phyloP scores from a whole-genome alignment of 1,140 invertebrate genomes.

The Pararge aegeria region DNA sequence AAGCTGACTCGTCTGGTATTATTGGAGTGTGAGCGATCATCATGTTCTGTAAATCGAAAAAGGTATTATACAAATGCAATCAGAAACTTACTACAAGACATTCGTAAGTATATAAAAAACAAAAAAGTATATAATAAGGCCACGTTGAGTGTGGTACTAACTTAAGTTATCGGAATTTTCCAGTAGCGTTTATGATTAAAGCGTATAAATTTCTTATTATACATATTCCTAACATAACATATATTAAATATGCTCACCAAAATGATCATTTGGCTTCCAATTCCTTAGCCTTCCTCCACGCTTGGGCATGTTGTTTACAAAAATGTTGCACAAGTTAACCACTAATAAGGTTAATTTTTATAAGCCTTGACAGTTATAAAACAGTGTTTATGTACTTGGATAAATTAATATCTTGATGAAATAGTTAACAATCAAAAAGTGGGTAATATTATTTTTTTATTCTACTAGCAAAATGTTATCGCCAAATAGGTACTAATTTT shows the following conservation, averaged over 20 bases:
- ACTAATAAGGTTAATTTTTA: not conserved
- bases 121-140: not conserved
- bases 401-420: too few species aligned
- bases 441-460: too few species aligned
- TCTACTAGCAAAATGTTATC: too few species aligned
- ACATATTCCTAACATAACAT: not conserved
- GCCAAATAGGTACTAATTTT: too few species aligned
- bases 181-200: too few species aligned
- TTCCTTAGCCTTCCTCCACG: constrained; percentile 62
- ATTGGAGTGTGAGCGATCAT: constrained; percentile 58
- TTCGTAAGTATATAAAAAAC: not conserved
- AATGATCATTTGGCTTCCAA: constrained; percentile 62
- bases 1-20: constrained; percentile 78
- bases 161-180: not conserved
- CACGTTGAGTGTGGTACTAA: not conserved
- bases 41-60: constrained; percentile 63
- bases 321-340: not conserved
- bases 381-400: too few species aligned
- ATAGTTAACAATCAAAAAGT: too few species aligned
- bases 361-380: too few species aligned
- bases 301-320: constrained; percentile 63
- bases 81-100: not conserved
- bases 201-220: not conserved
- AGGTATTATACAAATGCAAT: constrained; percentile 8
- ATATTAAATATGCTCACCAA: constrained; percentile 44